A percentile compares a stretch with the other conserved stretches of the same genome.
Conservation (phyloP, 1,140 invertebrate species). For the Rhagoletis zephyria region DNA sequence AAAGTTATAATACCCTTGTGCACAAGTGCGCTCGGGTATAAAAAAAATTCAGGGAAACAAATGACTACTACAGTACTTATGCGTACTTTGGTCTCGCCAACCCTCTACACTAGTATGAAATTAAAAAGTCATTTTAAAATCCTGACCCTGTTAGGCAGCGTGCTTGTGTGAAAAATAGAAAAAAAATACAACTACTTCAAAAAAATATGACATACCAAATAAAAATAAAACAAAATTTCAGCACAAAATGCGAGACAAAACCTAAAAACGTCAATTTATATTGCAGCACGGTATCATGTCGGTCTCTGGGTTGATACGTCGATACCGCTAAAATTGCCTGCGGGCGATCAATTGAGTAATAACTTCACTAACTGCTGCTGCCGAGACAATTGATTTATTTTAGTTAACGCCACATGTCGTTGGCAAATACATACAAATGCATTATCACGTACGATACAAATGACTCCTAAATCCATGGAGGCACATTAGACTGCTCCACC, state of each 20-base stretch:
- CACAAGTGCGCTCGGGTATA: too few species aligned
- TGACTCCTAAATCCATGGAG: too few species aligned
- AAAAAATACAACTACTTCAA: too few species aligned
- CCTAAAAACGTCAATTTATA: slow-evolving; percentile 16
- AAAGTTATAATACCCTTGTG: too few species aligned
- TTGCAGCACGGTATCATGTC: not conserved
- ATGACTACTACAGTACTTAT: too few species aligned
- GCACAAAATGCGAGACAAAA: not conserved
- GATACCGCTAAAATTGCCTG: slow-evolving; percentile 19
- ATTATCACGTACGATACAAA: not conserved
- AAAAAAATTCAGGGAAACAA: too few species aligned
- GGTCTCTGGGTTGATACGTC: not conserved
- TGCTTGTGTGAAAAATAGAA: too few species aligned
- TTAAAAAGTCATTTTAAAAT: too few species aligned
- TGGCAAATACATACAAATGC: not conserved
- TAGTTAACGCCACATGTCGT: slow-evolving; percentile 55
- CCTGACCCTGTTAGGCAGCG: too few species aligned
- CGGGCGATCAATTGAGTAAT: slow-evolving; percentile 52
- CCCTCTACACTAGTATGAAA: too few species aligned
- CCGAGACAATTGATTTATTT: slow-evolving; percentile 54
- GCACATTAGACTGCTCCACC: too few species aligned
- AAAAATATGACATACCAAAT: not conserved
- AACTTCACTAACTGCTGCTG: slow-evolving; percentile 49
- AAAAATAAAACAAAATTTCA: not conserved
- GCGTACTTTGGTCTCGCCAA: too few species aligned